These are phyloP conservation scores for Pseudomyrmex pallidus DNA, from an alignment of 1,140 invertebrate genomes.

Conservation along the genomic window DNA sequence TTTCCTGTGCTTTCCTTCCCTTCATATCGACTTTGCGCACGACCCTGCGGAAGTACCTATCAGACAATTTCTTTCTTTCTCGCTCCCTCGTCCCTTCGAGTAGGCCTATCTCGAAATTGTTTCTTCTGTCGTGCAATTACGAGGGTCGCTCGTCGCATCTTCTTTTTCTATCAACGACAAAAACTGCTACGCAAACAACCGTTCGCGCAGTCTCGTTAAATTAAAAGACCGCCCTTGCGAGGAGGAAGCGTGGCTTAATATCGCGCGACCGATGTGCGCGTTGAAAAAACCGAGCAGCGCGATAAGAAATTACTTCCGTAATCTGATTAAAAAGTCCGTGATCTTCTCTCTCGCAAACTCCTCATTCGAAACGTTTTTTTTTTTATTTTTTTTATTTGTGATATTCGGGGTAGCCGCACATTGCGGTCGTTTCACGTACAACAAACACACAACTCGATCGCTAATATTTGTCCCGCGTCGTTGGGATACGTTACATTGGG, in stretches of 20 bases:
- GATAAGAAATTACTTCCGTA: neutral
- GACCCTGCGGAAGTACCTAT: conserved; percentile 67
- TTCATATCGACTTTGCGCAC: conserved; percentile 37
- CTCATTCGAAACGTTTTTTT: no score
- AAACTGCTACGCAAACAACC: conserved; percentile 6
- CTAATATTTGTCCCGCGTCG: conserved; percentile 46
- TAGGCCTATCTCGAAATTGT: conserved; percentile 66
- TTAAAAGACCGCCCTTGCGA: conserved; percentile 46
- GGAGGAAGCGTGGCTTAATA: conserved; percentile 41
- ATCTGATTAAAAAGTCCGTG: neutral
- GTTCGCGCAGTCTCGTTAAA: conserved; percentile 60
- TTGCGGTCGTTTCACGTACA: neutral
- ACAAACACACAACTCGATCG: conserved; percentile 39
- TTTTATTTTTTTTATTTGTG: neutral
- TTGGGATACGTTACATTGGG: conserved; percentile 60
- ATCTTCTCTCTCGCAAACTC: no score
- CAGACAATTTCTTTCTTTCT: conserved; percentile 62
- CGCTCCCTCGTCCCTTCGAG: neutral
- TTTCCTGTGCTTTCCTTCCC: conserved; percentile 33
- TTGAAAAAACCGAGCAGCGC: neutral
- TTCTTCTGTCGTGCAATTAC: conserved; percentile 70
- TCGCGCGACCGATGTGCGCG: neutral
- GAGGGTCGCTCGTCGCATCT: conserved; percentile 46
- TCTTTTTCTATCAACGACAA: conserved; percentile 10
- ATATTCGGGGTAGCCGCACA: neutral